Evolutionary conservation across 2,113 vertebrate species (phyloP).

Genomic region (Poeciliopsis occidentalis): DNA sequence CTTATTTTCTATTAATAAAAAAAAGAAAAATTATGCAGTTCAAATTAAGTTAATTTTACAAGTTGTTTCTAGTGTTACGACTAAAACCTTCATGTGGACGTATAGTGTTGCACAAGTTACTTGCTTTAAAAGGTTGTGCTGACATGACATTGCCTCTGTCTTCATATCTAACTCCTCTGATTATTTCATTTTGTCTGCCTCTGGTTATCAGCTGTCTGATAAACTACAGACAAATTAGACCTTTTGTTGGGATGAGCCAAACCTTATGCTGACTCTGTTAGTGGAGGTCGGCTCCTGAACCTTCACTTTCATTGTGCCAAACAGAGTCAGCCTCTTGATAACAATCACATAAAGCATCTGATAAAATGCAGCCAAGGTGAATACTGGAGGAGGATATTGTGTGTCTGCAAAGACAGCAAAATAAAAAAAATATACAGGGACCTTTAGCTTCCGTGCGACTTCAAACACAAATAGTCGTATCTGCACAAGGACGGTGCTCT

Average conservation of each 20-base stretch:
- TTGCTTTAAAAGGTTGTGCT: background rate
- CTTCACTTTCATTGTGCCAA: slow-evolving; percentile 18
- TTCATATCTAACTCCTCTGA: background rate
- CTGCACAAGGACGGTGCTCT: background rate
- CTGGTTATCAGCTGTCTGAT: slow-evolving; percentile 20
- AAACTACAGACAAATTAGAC: slow-evolving; percentile 43
- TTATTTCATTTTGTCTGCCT: background rate
- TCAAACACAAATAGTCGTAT: slow-evolving; percentile 5
- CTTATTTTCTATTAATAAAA: background rate
- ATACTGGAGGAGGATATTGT: slow-evolving; percentile 45
- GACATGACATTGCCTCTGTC: background rate
- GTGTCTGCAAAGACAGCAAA: background rate
- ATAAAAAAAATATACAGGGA: background rate
- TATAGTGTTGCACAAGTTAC: background rate
- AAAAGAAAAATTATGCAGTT: background rate
- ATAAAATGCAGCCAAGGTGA: slow-evolving; percentile 59
- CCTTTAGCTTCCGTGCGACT: background rate
- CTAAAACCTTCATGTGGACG: background rate
- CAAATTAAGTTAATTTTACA: background rate
- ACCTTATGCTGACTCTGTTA: slow-evolving; percentile 19
- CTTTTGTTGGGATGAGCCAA: slow-evolving; percentile 40
- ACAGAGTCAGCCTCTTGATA: slow-evolving; percentile 16
- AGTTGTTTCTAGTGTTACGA: background rate
- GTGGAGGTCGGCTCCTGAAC: background rate
- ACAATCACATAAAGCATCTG: slow-evolving; percentile 49